Evolutionary conservation across 1,140 invertebrate species (phyloP), one percentile per base, ranked within the genome.

Genomic region (Potamilus streckersoni): DNA sequence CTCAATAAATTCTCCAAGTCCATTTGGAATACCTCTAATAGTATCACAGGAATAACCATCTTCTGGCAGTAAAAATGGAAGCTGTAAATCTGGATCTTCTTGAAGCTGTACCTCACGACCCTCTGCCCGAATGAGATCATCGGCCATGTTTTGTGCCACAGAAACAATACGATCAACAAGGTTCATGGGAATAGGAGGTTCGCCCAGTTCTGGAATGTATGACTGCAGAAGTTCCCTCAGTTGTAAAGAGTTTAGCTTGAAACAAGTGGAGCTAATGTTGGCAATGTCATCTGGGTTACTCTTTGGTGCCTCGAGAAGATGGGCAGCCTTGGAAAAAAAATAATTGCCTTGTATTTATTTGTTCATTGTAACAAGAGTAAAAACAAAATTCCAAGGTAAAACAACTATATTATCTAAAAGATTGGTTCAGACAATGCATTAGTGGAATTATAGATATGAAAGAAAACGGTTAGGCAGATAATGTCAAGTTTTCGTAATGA

Each of bases 41-140:
- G 98, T 95, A 91, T 99, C 97, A 90, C 97, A 98, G 85, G 97
- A 97, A 91, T 99, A 99, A 17, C 98, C 98, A 91, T 99, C 98
- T 86, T 98, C 97, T 0, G 98, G 98, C 17, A 99, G 91, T 11
- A 99, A 90, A 71, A 99, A 94, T 8, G 96, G 96, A 20, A 99
- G 91, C 81, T 95, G 94, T 23, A 99, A 92, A 81, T 96, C 94
- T 16, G 93, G 92, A 84, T 96, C 96, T 90, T 99, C 98, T 77
- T 93, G 92, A 59, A 93, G 74, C 61, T 85, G 89, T 56, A 97
- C 94, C 89, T 97, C 95, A 19, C 96, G 92, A 0, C 96, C 97
- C 87, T 99, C 97, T 20, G 95, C 94, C 55, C 95, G 91, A 2
- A 95, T 95, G 68, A 97, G 91, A 85, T 97, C 95, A 89, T 99